Percentiles rank a stretch among this genome's conserved stretches.
These are phyloP conservation scores for Pocillopora verrucosa DNA, from an alignment of 64 coral and sea anemone species.

Conservation along the genomic window DNA sequence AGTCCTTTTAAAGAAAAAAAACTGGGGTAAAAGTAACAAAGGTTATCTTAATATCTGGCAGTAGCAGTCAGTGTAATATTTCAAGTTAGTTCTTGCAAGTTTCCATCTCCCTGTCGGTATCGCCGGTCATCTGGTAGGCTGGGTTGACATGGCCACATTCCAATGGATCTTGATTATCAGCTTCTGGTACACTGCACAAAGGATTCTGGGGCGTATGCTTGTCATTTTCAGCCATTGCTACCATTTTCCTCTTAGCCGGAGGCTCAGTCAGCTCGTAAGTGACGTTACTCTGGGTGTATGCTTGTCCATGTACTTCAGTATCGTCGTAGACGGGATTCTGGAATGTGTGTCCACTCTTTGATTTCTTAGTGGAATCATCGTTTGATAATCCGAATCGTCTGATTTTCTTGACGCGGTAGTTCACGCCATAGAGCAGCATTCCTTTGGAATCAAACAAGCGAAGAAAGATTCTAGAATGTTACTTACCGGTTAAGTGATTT, in stretches of 20 bases:
- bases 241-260: neutral
- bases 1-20: too few relatives aligned
- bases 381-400: neutral
- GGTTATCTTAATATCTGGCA: neutral
- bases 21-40: too few relatives aligned
- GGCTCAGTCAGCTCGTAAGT: neutral
- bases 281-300: neutral
- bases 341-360: neutral
- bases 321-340: neutral
- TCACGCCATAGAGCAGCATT: neutral
- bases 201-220: too few relatives aligned
- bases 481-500: neutral
- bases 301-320: neutral
- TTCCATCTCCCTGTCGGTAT: neutral
- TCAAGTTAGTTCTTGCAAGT: neutral
- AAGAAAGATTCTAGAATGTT: neutral
- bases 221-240: too few relatives aligned
- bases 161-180: neutral
- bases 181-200: neutral
- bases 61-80: neutral
- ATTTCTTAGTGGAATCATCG: neutral
- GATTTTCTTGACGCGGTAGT: conserved; percentile 13
- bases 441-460: neutral
- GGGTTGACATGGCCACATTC: neutral
- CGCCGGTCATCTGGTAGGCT: neutral